These are phyloP conservation scores for Drosophila niveifrons DNA, from an alignment of 2,888 invertebrate genomes.

Conservation along the genomic window DNA sequence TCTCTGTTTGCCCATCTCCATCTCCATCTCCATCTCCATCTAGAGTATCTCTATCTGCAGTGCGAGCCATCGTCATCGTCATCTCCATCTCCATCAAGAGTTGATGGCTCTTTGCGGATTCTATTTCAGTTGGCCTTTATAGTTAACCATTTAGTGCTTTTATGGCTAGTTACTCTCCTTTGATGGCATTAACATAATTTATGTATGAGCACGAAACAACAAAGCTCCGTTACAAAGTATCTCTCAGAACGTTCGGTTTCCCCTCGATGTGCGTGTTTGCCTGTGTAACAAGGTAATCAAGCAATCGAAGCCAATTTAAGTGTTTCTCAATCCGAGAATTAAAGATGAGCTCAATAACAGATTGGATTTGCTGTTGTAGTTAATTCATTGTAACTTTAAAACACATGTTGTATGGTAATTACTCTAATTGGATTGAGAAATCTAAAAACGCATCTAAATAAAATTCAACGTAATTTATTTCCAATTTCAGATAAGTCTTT, in stretches of 20 bases:
- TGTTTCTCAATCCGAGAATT: slow-evolving; percentile 21
- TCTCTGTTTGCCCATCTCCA: slow-evolving; percentile 45
- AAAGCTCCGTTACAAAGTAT: slow-evolving; percentile 61
- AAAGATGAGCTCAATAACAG: slow-evolving; percentile 9
- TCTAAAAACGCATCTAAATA: background rate
- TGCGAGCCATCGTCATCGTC: slow-evolving; percentile 10
- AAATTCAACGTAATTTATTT: background rate
- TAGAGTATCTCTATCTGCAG: background rate
- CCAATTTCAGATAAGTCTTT: background rate
- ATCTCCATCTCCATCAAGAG: slow-evolving; percentile 38
- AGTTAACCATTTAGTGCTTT: slow-evolving; percentile 72
- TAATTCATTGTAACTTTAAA: background rate
- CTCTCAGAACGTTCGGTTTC: slow-evolving; percentile 10
- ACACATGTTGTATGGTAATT: background rate
- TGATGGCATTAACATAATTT: slow-evolving; percentile 79
- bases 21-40: slow-evolving; percentile 41
- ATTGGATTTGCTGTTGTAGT: background rate
- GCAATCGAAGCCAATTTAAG: slow-evolving; percentile 51
- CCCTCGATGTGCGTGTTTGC: slow-evolving; percentile 6
- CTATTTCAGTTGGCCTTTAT: slow-evolving; percentile 51
- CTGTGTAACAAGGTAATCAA: slow-evolving; percentile 54
- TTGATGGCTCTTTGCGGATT: slow-evolving; percentile 44
- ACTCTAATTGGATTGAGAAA: background rate
- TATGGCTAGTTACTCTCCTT: slow-evolving; percentile 72
- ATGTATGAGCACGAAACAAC: slow-evolving; percentile 77